Percentiles rank a stretch among this genome's conserved stretches.
phyloP scores from a whole-genome alignment of 1,140 invertebrate species.

The Leptinotarsa undecemlineata region DNA sequence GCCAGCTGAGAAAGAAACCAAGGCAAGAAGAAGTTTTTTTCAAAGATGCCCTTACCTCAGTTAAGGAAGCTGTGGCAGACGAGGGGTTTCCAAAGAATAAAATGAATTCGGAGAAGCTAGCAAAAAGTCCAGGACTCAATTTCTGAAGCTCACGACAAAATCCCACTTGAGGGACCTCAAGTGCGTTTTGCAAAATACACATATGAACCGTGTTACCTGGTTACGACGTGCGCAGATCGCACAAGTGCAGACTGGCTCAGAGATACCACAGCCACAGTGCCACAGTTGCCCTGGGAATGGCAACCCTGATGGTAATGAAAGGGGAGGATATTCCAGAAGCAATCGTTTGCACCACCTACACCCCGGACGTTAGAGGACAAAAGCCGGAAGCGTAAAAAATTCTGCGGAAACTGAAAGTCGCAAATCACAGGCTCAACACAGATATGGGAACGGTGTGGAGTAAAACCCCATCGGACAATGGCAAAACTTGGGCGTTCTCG shows the following conservation, averaged over 20 bases:
- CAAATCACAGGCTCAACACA: too few relatives aligned
- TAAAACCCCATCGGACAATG: too few relatives aligned
- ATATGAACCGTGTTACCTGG: conserved; percentile 4
- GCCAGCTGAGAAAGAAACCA: neutral
- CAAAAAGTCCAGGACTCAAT: conserved; percentile 17
- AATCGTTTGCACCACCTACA: neutral
- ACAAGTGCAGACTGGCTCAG: conserved; percentile 25
- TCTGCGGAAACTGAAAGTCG: too few relatives aligned
- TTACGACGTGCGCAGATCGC: conserved; percentile 18
- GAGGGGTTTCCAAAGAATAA: conserved; percentile 7
- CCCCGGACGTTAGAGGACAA: neutral
- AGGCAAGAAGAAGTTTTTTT: neutral
- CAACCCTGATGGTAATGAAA: conserved; percentile 5
- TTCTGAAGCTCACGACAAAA: neutral
- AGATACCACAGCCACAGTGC: neutral
- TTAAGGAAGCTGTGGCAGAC: conserved; percentile 13
- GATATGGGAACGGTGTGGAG: too few relatives aligned
- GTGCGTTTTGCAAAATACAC: conserved; percentile 19
- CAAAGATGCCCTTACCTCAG: neutral
- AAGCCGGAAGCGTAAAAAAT: neutral
- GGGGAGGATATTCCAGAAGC: neutral
- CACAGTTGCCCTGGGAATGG: conserved; percentile 13
- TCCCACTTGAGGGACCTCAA: neutral
- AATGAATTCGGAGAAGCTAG: neutral
- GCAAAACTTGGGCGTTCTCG: too few relatives aligned